Conservation (phyloP, 1,140 invertebrate genomes). For the Micrasema longulum region DNA sequence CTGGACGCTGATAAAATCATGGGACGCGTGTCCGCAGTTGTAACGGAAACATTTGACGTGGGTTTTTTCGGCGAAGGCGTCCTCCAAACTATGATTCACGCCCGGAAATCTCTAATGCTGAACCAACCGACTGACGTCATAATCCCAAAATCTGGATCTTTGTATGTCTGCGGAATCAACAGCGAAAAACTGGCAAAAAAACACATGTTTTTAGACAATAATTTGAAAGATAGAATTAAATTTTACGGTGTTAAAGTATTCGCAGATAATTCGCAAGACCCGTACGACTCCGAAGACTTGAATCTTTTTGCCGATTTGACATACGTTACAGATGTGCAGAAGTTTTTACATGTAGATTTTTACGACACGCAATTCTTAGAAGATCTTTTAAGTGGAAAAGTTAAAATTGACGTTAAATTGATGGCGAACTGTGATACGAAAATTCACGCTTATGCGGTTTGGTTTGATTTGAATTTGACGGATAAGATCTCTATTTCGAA, state of each 20-base stretch:
- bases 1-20: background rate
- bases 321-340: slow-evolving; percentile 70
- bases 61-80: slow-evolving; percentile 82
- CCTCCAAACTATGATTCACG: slow-evolving; percentile 75
- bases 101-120: slow-evolving; percentile 72
- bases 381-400: slow-evolving; percentile 60
- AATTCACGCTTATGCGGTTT: slow-evolving; percentile 75
- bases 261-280: slow-evolving; percentile 63
- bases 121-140: slow-evolving; percentile 62
- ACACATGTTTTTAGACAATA: slow-evolving; percentile 58
- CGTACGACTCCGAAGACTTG: slow-evolving; percentile 79
- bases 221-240: slow-evolving; percentile 55
- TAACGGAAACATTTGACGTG: slow-evolving; percentile 85
- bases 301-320: slow-evolving; percentile 68
- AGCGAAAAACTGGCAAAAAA: slow-evolving; percentile 63
- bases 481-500: slow-evolving; percentile 72
- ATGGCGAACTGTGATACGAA: slow-evolving; percentile 64
- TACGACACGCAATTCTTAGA: slow-evolving; percentile 69
- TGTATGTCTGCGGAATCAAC: slow-evolving; percentile 73
- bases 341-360: slow-evolving; percentile 75
- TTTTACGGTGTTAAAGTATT: slow-evolving; percentile 60
- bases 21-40: slow-evolving; percentile 41
- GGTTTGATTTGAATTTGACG: slow-evolving; percentile 81
- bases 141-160: slow-evolving; percentile 73
- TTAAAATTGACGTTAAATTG: slow-evolving; percentile 59